Conservation (phyloP, 2,113 vertebrate genomes). For the Hyaena hyaena region DNA sequence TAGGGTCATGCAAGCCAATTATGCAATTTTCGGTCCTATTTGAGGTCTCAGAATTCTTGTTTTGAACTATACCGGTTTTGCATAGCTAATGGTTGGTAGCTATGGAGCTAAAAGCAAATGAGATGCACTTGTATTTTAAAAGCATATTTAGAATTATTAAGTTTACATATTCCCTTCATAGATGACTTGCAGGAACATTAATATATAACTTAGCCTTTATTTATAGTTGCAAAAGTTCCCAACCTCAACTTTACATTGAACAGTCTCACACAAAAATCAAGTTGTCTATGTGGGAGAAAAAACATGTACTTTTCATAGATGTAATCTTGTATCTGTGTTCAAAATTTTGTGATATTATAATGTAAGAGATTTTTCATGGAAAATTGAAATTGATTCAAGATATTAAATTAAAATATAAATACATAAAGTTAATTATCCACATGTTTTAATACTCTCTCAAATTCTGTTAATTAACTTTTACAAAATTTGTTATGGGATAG, state of each 20-base stretch:
- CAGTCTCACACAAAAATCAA: not conserved
- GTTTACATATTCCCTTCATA: constrained; percentile 12
- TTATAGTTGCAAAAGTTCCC: not conserved
- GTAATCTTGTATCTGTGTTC: not conserved
- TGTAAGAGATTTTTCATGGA: not conserved
- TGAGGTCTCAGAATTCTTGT: not conserved
- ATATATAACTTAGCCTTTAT: not conserved
- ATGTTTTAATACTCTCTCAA: not conserved
- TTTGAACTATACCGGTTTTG: not conserved
- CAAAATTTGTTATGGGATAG: not conserved
- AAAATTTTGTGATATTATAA: not conserved
- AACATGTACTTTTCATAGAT: not conserved
- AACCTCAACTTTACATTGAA: not conserved
- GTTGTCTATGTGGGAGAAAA: not conserved
- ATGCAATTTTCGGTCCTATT: not conserved
- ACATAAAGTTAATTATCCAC: not conserved
- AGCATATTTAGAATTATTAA: constrained; percentile 14
- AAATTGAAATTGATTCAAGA: constrained; percentile 11
- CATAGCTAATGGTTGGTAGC: not conserved
- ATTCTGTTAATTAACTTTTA: not conserved
- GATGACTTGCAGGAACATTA: not conserved
- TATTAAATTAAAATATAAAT: constrained; percentile 35
- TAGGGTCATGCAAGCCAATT: not conserved
- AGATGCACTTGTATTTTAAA: not conserved
- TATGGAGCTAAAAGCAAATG: not conserved